Evolutionary conservation across 2,888 invertebrate species (phyloP).

Genomic region (Pardosa pseudoannulata): DNA sequence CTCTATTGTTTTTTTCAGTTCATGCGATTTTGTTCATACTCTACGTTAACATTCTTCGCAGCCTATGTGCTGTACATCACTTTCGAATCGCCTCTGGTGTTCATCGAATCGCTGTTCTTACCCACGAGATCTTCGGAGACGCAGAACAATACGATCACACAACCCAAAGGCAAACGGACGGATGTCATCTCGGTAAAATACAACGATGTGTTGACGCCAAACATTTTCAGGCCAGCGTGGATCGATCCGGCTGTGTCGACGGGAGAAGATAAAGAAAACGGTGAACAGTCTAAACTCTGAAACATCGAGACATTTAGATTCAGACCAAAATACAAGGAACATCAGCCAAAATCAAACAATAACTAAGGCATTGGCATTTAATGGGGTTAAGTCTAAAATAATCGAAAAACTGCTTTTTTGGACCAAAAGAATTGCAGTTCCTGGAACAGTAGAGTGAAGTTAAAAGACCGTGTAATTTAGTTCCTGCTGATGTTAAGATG

Average conservation of each 20-base stretch:
- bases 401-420: too few species aligned
- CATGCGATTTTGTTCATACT: constrained; percentile 49
- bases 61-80: constrained; percentile 61
- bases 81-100: constrained; percentile 50
- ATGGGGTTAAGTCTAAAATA: too few species aligned
- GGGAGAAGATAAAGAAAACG: not conserved
- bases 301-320: too few species aligned
- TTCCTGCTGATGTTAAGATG: too few species aligned
- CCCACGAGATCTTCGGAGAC: not conserved
- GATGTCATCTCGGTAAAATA: not conserved
- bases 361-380: too few species aligned
- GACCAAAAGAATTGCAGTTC: too few species aligned
- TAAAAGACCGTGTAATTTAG: too few species aligned
- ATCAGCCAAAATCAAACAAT: too few species aligned
- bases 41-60: constrained; percentile 41
- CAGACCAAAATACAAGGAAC: too few species aligned
- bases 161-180: not conserved
- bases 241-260: not conserved
- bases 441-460: too few species aligned
- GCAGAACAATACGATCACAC: not conserved
- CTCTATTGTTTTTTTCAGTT: constrained; percentile 32
- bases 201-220: constrained; percentile 10
- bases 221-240: not conserved
- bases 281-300: constrained; percentile 51
- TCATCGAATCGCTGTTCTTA: constrained; percentile 47